These are phyloP conservation scores for Diarsia brunnea DNA, from an alignment of 2,888 invertebrate species.

Conservation along the genomic window DNA sequence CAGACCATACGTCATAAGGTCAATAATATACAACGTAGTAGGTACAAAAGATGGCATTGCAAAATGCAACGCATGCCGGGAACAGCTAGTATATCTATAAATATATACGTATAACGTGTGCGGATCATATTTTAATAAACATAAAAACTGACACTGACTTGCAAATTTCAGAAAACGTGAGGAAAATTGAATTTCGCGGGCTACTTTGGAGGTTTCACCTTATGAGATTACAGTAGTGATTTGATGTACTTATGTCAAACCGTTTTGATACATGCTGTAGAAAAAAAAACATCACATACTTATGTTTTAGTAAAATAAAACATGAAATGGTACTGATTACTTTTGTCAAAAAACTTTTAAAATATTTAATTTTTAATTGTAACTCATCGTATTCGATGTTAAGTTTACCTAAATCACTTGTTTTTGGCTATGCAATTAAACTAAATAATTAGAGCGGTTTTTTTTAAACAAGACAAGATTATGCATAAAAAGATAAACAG, in stretches of 20 bases:
- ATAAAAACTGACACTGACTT: too few species aligned
- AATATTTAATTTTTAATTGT: not conserved
- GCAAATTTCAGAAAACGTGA: too few species aligned
- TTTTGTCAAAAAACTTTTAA: slow-evolving; percentile 5
- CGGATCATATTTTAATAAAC: too few species aligned
- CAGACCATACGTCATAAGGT: too few species aligned
- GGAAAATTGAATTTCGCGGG: too few species aligned
- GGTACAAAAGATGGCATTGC: too few species aligned
- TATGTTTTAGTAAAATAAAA: not conserved
- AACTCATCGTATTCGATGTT: slow-evolving; percentile 44
- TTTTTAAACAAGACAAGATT: slow-evolving; percentile 35
- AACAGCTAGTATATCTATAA: too few species aligned
- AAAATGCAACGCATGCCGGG: too few species aligned
- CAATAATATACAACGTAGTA: too few species aligned
- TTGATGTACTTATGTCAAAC: not conserved
- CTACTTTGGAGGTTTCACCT: too few species aligned
- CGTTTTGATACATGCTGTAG: too few species aligned
- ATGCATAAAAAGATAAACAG: not conserved
- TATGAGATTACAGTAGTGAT: not conserved
- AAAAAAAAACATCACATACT: slow-evolving; percentile 10
- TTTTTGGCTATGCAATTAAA: slow-evolving; percentile 61
- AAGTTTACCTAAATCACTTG: slow-evolving; percentile 59
- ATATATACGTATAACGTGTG: too few species aligned
- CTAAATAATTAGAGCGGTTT: slow-evolving; percentile 41
- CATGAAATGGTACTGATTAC: slow-evolving; percentile 28